These are phyloP conservation scores for Leptopilina drosophilae DNA, from an alignment of 2,888 invertebrate genomes.

Conservation along the genomic window DNA sequence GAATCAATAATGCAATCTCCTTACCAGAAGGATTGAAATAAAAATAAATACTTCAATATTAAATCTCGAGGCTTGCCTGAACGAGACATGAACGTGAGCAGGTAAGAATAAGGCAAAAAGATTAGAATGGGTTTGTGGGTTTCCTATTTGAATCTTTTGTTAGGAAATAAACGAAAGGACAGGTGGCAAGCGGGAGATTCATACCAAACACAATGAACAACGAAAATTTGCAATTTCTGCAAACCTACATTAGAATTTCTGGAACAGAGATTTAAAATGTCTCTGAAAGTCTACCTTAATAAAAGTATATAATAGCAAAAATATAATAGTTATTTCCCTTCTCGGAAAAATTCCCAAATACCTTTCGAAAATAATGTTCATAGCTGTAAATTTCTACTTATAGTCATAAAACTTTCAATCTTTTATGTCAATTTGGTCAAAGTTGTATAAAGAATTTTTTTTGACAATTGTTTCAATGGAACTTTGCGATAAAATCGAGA, in stretches of 20 bases:
- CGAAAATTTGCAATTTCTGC: not conserved
- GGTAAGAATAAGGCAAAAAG: not conserved
- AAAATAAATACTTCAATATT: not conserved
- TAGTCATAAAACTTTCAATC: too few species aligned
- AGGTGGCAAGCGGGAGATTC: slow-evolving; percentile 6
- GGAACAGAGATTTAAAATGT: not conserved
- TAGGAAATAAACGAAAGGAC: slow-evolving; percentile 1
- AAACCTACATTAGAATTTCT: not conserved
- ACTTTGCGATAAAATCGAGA: too few species aligned
- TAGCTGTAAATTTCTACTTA: too few species aligned
- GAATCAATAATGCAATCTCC: not conserved
- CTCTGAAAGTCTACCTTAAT: not conserved
- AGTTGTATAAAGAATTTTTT: too few species aligned
- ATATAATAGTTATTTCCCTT: not conserved
- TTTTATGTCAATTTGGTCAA: too few species aligned
- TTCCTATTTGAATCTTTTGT: slow-evolving; percentile 2
- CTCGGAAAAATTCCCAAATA: not conserved
- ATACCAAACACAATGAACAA: not conserved
- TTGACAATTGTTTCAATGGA: too few species aligned
- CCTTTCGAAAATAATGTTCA: too few species aligned
- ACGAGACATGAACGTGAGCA: not conserved
- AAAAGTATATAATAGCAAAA: not conserved
- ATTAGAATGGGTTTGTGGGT: not conserved
- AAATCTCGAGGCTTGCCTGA: not conserved
- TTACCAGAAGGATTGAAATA: not conserved